Evolutionary conservation across 2,888 invertebrate species (phyloP), one percentile per base, ranked within the genome.

Genomic region (Chymomyza procnemis): DNA sequence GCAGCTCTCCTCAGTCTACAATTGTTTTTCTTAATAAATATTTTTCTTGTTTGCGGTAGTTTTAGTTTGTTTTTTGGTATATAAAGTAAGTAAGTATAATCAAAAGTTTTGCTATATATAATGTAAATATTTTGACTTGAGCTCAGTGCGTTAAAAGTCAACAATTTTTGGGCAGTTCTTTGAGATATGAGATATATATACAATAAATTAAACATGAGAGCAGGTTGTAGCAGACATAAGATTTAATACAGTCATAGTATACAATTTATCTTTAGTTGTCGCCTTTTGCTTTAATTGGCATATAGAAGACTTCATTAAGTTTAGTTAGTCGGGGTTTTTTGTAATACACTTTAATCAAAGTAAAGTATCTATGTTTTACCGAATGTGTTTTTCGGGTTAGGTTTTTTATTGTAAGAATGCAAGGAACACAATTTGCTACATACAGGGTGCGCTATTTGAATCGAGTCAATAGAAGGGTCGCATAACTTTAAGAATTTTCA

Each of bases 241-340:
- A 55, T 41, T 76, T 68, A 56, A 57, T 58, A 69, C 16, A 55
- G 47, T 63, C 76, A 68, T 71, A 61, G 68, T 19, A 50, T 67
- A 64, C 30, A 64, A 69, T 64, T 66, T 62, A 72, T 78, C 75
- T 78, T 80, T 75, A 66, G 69, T 64, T 48, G 70, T 68, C 64
- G 59, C 58, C 46, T 65, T 41, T 52, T 19, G 65, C 6, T 22
- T 68, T 79, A 79, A 79, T 79, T 79, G 79, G 79, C 77, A 77
- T 79, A 79, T 79, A 79, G 79, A 77, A 79, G 80, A 76, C 68
- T 73, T 79, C 71, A 79, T 79, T 81, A 79, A 46, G 60, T 16
- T 18, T 21, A 8, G 16, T 19, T 54, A 34, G 54, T 26, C 19
- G 16, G 14, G 41, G 14, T 59, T 59, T 59, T 14, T 16, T 59